Evolutionary conservation across 2,113 vertebrate genomes (phyloP).

Genomic region (Dasyprocta punctata): DNA sequence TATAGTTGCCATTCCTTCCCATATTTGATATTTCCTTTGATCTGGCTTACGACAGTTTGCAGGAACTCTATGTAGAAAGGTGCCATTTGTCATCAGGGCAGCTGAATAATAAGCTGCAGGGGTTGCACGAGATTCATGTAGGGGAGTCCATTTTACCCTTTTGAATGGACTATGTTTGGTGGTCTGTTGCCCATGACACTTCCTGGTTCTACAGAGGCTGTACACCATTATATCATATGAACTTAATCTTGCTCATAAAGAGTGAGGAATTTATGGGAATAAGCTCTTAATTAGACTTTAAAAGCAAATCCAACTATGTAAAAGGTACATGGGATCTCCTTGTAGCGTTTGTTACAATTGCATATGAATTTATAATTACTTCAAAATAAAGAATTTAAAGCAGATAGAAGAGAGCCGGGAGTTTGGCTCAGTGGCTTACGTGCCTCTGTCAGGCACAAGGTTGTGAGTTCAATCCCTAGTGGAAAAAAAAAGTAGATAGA

Average conservation of each 20-base stretch:
- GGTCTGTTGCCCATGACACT: neutral
- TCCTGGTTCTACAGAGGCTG: neutral
- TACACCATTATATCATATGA: neutral
- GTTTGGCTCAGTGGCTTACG: no score
- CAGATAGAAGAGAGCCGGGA: conserved; percentile 15
- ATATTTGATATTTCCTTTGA: conserved; percentile 48
- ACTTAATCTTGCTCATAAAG: neutral
- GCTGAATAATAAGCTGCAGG: neutral
- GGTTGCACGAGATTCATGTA: neutral
- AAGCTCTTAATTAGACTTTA: conserved; percentile 1
- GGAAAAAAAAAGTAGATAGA: conserved; percentile 32
- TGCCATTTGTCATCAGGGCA: neutral
- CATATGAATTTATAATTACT: neutral
- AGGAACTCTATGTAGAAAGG: conserved; percentile 36
- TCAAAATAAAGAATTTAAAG: conserved; percentile 24
- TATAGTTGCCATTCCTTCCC: conserved; percentile 36
- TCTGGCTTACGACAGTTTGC: conserved; percentile 12
- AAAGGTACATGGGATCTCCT: neutral
- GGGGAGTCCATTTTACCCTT: neutral
- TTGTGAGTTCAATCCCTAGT: no score
- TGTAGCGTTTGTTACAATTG: conserved; percentile 23
- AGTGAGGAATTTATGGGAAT: neutral
- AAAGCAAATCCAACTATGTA: neutral
- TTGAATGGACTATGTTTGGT: neutral
- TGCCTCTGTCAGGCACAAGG: no score